phyloP scores from a whole-genome alignment of 2,797 vertebrate species.

The Pseudomugil gertrudae region DNA sequence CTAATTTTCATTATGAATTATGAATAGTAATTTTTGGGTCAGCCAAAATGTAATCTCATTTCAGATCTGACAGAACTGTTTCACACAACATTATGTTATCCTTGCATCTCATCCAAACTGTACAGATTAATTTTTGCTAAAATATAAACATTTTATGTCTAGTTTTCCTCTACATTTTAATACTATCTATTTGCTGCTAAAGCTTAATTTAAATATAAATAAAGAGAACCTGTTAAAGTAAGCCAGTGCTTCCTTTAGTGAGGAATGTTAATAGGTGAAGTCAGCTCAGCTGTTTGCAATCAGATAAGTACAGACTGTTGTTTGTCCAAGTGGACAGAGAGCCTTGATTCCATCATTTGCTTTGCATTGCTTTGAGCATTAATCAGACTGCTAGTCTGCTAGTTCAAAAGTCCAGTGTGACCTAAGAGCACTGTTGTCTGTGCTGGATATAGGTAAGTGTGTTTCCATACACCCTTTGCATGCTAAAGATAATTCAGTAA shows the following conservation, averaged over 20 bases:
- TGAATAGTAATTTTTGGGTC: not conserved
- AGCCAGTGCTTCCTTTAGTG: not conserved
- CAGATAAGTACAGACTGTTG: conserved; percentile 25
- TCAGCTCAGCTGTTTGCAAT: conserved; percentile 16
- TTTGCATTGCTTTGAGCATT: conserved; percentile 18
- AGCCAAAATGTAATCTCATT: not conserved
- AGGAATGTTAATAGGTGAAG: conserved; percentile 44
- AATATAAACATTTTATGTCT: not conserved
- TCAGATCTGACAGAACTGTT: not conserved
- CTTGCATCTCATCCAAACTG: not conserved
- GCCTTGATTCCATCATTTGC: conserved; percentile 32
- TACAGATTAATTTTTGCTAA: not conserved
- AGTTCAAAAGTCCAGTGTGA: conserved; percentile 15
- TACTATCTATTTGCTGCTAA: not conserved
- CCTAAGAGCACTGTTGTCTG: conserved; percentile 6
- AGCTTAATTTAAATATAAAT: not conserved
- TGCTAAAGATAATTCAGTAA: not conserved
- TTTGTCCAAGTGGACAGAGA: conserved; percentile 50
- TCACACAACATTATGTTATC: not conserved
- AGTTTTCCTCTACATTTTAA: not conserved
- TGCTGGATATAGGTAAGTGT: not conserved
- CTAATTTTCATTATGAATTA: not conserved
- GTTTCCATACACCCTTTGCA: not conserved
- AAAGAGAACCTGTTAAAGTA: not conserved
- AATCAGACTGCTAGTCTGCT: not conserved